A percentile compares a stretch with the other conserved stretches of the same genome.
Conservation (phyloP, 1,140 invertebrate genomes). For the Eriocheir sinensis region DNA sequence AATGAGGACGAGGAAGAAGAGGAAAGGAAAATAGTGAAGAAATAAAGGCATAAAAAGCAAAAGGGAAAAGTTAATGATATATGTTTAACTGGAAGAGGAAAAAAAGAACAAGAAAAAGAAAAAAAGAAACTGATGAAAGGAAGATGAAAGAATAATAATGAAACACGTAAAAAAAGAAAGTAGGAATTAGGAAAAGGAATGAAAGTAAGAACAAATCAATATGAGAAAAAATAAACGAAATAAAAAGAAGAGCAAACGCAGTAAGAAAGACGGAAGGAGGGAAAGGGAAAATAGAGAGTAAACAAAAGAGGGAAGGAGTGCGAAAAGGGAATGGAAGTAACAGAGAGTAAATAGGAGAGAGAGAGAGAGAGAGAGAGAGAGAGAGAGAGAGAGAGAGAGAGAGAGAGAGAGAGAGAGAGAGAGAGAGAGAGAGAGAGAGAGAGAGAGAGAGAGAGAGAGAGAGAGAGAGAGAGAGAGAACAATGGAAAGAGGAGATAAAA, state of each 20-base stretch:
- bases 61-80: not conserved
- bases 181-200: too few relatives aligned
- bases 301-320: too few relatives aligned
- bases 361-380: too few relatives aligned
- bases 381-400: not conserved
- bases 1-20: not conserved
- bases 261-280: not conserved
- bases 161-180: too few relatives aligned
- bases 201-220: too few relatives aligned
- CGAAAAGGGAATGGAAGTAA: too few relatives aligned
- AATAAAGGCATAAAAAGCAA: not conserved
- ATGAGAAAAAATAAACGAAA: not conserved
- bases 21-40: too few relatives aligned
- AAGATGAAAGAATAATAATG: not conserved
- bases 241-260: not conserved
- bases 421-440: not conserved
- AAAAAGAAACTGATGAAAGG: not conserved
- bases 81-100: not conserved
- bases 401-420: not conserved
- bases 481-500: too few relatives aligned
- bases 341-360: too few relatives aligned
- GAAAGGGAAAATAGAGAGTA: not conserved
- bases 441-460: not conserved
- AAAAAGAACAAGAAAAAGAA: not conserved
- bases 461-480: not conserved